Percentiles rank a stretch among this genome's conserved stretches.
Conservation (phyloP, 2,113 vertebrate genomes). For the Promerops cafer region DNA sequence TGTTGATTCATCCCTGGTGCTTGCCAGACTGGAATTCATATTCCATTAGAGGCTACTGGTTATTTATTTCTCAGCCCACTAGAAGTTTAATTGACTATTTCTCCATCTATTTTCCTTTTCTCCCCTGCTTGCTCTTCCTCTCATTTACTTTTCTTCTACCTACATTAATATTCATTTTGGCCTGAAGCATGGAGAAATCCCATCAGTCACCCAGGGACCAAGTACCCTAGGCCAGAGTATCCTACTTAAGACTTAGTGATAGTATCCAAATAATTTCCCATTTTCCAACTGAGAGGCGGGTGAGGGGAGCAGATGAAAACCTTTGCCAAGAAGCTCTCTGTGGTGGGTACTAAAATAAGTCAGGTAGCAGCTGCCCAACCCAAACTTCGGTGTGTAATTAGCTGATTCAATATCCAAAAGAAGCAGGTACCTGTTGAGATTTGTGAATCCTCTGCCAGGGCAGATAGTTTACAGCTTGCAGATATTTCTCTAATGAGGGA, state of each 20-base stretch:
- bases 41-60: slow-evolving; percentile 18
- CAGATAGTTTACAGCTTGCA: slow-evolving; percentile 51
- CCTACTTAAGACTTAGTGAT: slow-evolving; percentile 34
- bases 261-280: slow-evolving; percentile 55
- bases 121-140: not conserved
- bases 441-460: slow-evolving; percentile 66
- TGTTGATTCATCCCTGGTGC: slow-evolving; percentile 46
- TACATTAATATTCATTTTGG: not conserved
- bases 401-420: slow-evolving; percentile 64
- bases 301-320: slow-evolving; percentile 27
- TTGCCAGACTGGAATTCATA: slow-evolving; percentile 56
- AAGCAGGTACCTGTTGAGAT: slow-evolving; percentile 70
- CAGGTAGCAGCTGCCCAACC: slow-evolving; percentile 73
- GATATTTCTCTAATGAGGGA: slow-evolving; percentile 64
- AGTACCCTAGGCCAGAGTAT: slow-evolving; percentile 6
- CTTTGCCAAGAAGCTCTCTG: slow-evolving; percentile 64
- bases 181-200: not conserved
- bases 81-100: not conserved
- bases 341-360: slow-evolving; percentile 59
- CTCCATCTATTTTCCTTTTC: not conserved
- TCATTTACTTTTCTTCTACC: slow-evolving; percentile 6
- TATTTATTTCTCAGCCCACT: slow-evolving; percentile 49
- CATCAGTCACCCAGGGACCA: not conserved
- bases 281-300: slow-evolving; percentile 57
- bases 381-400: slow-evolving; percentile 71